Evolutionary conservation across 1,140 invertebrate genomes (phyloP).

Genomic region (Portunus trituberculatus): DNA sequence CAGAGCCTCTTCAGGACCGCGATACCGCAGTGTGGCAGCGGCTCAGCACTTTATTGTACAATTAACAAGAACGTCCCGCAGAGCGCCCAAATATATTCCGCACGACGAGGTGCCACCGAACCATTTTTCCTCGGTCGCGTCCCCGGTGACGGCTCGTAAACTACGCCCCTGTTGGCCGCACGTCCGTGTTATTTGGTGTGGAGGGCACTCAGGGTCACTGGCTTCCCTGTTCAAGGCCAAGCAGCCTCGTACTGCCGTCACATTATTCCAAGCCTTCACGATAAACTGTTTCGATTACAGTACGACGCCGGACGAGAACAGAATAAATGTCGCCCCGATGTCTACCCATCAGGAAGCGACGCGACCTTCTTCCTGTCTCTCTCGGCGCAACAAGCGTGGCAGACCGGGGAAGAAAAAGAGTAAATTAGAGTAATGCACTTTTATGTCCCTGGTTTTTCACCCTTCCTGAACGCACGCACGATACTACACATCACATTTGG

Average conservation of each 20-base stretch:
- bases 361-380: neutral
- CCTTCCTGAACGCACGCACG: neutral
- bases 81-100: neutral
- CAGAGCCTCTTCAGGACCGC: conserved; percentile 5
- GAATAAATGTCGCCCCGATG: neutral
- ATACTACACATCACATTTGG: neutral
- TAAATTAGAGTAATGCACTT: neutral
- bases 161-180: neutral
- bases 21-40: neutral
- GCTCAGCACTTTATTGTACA: neutral
- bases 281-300: neutral
- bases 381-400: neutral
- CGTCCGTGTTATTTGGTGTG: neutral
- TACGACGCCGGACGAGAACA: neutral
- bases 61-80: neutral
- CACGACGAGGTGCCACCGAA: neutral
- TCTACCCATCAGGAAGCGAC: neutral
- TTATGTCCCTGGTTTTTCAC: neutral
- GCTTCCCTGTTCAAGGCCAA: neutral
- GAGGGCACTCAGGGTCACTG: neutral
- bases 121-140: neutral
- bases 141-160: neutral
- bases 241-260: too few relatives aligned
- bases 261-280: neutral
- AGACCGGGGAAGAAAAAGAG: neutral